Evolutionary conservation across 1,140 invertebrate genomes (phyloP), one percentile per base, ranked within the genome.

Genomic region (Drosophila suzukii): DNA sequence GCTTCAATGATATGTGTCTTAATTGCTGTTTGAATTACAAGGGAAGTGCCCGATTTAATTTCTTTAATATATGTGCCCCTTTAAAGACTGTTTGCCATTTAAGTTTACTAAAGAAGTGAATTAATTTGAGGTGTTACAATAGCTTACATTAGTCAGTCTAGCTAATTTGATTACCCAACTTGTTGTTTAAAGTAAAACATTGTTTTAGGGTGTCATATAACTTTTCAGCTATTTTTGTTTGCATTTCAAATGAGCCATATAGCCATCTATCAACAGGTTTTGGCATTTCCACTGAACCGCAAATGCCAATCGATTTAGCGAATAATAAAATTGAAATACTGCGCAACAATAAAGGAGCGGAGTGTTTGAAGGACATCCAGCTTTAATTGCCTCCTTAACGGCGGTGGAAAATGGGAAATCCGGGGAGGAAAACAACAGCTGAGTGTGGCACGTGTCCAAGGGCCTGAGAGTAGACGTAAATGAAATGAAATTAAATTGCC

Each of bases 401-500:
- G 58, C 11, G 4, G 38, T 3, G 30, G 68, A 32, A 44, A 43
- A 46, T 20, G 55, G 34, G 43, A 36, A 49, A 57, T 49, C 43
- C 39, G 30, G 20, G 24, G 15, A 15, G 36, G 38, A 6, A 63
- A 41, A 71, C 60, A 49, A 41, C 44, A 57, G 74, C 89, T 32
- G 77, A 89, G 51, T 72, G 65, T 75, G 73, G 76, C 62, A 60
- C 70, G 13, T 49, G 77, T 41, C 75, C 80, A 61, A 53, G 34
- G 39, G 70, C 17, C 30, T 76, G 66, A 66, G 65, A 75, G 73
- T 78, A 63, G 60, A 71, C 57, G 58, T 59, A 84, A 89, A 77
- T 74, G 53, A 74, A 88, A 89, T 89, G 24, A 89, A 81, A 89
- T 89, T 84, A 81, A 89, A 88, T 88, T 78, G 80, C 55, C 85